Evolutionary conservation across 2,888 invertebrate genomes (phyloP), one percentile per base, ranked within the genome.

Genomic region (Nymphalis polychloros): DNA sequence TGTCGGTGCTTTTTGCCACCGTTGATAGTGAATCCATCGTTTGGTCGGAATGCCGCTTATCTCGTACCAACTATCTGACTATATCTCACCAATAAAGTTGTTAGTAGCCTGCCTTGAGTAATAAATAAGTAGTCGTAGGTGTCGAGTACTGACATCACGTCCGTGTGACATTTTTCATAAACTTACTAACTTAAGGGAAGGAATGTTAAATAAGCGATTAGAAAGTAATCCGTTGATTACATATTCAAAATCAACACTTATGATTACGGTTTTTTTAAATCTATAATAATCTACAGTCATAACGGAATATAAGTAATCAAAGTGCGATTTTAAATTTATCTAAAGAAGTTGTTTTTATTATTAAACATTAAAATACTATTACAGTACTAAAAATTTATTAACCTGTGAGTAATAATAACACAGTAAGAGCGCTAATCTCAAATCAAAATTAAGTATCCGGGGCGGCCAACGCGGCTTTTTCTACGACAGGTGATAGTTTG

Each of bases 1-100:
- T 23, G 68, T 71, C 72, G 70, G 69, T 65, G 53, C 71, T 73
- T 68, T 70, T 70, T 60, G 75, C 69, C 71, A 70, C 64, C 31
- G 72, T 67, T 59, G 65, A 72, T 72, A 72, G 72, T 71, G 71
- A 73, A 74, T 75, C 69, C 73, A 72, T 73, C 75, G 73, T 59
- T 52, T 65, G 67, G 50, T 60, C 64, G 77, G 76, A 75, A 76
- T 78, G 74, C 64, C 57, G 53, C 63, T 77, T 79, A 79, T 79
- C 79, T 75, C 8, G 50, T 68, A 64, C 59, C 68, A 76, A 52
- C 71, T 72, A 79, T 79, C 78, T 71, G 72, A 74, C 64, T 72
- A 78, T 75, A 77, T 79, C 77, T 78, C 76, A 72, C 74, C 76
- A 77, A 78, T 78, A 75, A 79, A 77, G 77, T 73, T 77, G 78